A percentile compares a stretch with the other conserved stretches of the same genome.
Conservation (phyloP, 2,797 vertebrate genomes). For the Acanthurus leucopareius region DNA sequence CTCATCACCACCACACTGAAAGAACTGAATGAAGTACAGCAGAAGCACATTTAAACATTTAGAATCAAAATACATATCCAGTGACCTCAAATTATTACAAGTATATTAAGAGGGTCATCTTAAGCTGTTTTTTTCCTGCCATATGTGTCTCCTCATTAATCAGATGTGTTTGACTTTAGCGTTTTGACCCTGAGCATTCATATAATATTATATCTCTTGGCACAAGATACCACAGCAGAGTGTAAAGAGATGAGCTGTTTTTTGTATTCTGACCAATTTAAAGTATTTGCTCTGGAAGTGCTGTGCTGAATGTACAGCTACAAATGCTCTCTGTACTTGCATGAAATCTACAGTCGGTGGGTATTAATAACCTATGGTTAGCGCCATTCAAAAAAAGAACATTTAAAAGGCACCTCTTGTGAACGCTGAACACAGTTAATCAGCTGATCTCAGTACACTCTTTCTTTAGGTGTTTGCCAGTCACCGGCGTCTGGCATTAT, state of each 20-base stretch:
- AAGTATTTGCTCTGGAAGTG: not conserved
- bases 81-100: not conserved
- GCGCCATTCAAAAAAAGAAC: not conserved
- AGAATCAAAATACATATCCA: not conserved
- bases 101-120: not conserved
- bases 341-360: not conserved
- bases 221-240: not conserved
- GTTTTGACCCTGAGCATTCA: not conserved
- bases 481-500: not conserved
- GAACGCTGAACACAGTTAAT: not conserved
- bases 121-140: not conserved
- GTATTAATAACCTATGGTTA: not conserved
- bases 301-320: not conserved
- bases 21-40: not conserved
- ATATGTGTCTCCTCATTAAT: not conserved
- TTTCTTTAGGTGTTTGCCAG: conserved; percentile 5
- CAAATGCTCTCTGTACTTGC: not conserved
- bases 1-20: not conserved
- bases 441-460: not conserved
- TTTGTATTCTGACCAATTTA: not conserved
- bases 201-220: not conserved
- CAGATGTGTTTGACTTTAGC: not conserved
- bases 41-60: not conserved
- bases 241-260: not conserved
- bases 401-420: not conserved